Conservation (phyloP, 1,140 invertebrate genomes). For the Ips nitidus region DNA sequence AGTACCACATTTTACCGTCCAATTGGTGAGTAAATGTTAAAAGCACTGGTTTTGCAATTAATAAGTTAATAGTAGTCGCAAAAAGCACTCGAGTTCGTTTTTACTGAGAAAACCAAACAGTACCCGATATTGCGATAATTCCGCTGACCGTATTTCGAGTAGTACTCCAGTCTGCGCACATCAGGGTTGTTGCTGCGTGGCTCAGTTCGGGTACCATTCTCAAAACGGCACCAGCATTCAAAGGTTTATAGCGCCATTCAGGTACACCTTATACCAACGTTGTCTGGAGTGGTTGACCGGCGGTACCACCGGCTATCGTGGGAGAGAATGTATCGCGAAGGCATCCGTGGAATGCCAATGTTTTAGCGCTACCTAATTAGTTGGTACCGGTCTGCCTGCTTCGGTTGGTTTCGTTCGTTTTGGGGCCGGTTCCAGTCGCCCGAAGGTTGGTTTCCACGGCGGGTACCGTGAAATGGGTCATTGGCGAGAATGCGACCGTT, state of each 20-base stretch:
- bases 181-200: background rate
- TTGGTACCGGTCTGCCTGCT: constrained; percentile 33
- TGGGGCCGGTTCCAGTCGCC: background rate
- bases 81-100: too few relatives aligned
- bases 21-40: too few relatives aligned
- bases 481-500: background rate
- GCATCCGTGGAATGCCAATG: constrained; percentile 42
- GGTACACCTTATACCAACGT: constrained; percentile 8
- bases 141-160: too few relatives aligned
- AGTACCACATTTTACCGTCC: too few relatives aligned
- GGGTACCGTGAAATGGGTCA: constrained; percentile 23
- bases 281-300: constrained; percentile 35
- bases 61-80: too few relatives aligned
- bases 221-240: constrained; percentile 8
- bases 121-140: too few relatives aligned
- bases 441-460: constrained; percentile 5
- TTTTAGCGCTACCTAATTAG: constrained; percentile 47
- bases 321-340: constrained; percentile 38
- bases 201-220: background rate
- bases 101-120: too few relatives aligned
- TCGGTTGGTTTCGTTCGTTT: constrained; percentile 11
- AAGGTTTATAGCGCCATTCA: constrained; percentile 34
- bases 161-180: too few relatives aligned
- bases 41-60: too few relatives aligned
- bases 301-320: constrained; percentile 36